Base-by-base conservation (phyloP, 2,888 invertebrate species). In the Meiosimyza decipiens region DNA sequence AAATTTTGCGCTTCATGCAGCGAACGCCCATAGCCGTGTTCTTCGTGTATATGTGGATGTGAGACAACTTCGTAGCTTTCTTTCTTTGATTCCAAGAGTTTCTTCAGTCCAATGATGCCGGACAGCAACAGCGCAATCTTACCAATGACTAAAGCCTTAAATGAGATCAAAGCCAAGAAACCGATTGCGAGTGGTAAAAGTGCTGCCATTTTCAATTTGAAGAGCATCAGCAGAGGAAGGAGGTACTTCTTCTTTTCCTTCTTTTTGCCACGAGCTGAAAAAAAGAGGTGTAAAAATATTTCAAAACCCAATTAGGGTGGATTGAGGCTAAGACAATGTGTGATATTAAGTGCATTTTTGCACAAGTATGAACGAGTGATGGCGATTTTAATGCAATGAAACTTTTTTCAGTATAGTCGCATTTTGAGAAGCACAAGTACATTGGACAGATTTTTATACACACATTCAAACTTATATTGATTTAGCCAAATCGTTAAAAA, bases 61-160 rank as follows among this genome's bases (percentile, higher is more conserved):
- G 92, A 90, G 3, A 93, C 92, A 0, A 94, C 93, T 82, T 95
- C 95, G 83, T 94, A 94, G 82, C 92, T 93, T 80, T 92, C 91
- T 74, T 91, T 89, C 84, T 94, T 93, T 64, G 91, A 90, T 67
- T 91, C 92, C 63, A 94, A 87, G 6, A 95, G 89, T 83, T 95
- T 95, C 87, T 92, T 92, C 74, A 92, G 86, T 4, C 90, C 92
- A 74, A 95, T 91, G 74, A 95, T 89, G 73, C 91, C 91, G 68
- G 94, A 92, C 76, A 95, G 91, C 71, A 94, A 89, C 28, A 95
- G 89, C 5, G 95, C 95, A 75, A 95, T 91, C 89, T 95, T 95
- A 80, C 94, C 94, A 79, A 95, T 90, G 82, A 95, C 88, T 79
- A 95, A 89, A 75, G 95, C 95, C 90, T 95, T 95, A 89, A 95